phyloP scores from a whole-genome alignment of 53 echinoderm and acorn worm genomes.

The Holothuria leucospilota region DNA sequence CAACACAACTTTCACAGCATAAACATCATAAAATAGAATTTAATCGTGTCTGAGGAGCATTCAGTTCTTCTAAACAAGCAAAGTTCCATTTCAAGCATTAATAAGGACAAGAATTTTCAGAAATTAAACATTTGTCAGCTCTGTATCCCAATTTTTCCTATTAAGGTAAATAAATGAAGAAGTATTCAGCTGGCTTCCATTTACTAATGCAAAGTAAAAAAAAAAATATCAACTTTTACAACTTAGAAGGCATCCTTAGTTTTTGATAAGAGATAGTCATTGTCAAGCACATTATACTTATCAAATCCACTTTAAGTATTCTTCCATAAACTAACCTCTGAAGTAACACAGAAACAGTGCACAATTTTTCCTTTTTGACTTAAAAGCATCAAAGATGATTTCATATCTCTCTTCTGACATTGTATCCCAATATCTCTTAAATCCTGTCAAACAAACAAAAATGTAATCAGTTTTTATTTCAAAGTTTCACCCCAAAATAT shows the following conservation, averaged over 20 bases:
- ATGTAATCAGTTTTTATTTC: neutral
- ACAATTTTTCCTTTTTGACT: slow-evolving; percentile 9
- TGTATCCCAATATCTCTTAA: slow-evolving; percentile 9
- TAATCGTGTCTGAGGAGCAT: too few relatives aligned
- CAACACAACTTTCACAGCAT: too few relatives aligned
- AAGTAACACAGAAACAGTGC: slow-evolving; percentile 4
- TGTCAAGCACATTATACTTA: neutral
- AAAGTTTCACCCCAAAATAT: neutral
- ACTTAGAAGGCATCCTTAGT: too few relatives aligned
- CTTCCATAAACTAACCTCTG: neutral
- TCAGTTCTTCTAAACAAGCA: too few relatives aligned
- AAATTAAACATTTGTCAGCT: too few relatives aligned
- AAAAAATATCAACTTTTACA: neutral
- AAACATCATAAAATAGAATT: too few relatives aligned
- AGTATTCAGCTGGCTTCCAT: too few relatives aligned
- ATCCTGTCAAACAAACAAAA: slow-evolving; percentile 5
- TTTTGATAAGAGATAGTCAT: too few relatives aligned
- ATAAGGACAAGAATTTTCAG: too few relatives aligned
- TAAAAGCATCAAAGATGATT: slow-evolving; percentile 21
- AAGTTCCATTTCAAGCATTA: too few relatives aligned
- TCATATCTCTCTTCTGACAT: slow-evolving; percentile 6
- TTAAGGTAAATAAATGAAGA: too few relatives aligned
- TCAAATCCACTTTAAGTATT: neutral
- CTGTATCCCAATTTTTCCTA: too few relatives aligned
- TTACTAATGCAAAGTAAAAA: neutral